Evolutionary conservation across 2,797 vertebrate species (phyloP), one percentile per base, ranked within the genome.

Genomic region (Fringilla coelebs): DNA sequence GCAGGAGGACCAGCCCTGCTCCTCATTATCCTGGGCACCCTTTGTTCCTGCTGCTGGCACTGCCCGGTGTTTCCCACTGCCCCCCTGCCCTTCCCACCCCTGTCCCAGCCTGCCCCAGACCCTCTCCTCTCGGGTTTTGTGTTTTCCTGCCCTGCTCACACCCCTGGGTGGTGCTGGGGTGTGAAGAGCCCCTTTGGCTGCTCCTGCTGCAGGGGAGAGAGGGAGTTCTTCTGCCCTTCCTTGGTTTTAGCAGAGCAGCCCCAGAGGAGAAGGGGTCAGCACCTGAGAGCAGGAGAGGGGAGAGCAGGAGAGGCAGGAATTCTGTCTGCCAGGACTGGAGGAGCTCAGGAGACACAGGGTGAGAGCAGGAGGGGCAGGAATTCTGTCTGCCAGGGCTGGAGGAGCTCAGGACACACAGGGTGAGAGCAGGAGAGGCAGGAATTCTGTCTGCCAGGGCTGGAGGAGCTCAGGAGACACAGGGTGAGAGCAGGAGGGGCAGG

Each of bases 211-310:
- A 8, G 6, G 17, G 4, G 28, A 57, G 46, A 10, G 4, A 57
- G 46, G 9, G 4, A 17, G 14, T 63, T 72, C 54, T 55, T 29
- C 73, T 49, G 20, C 17, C 31, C 43, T 19, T 32, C 46, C 32
- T 2, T 5, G 36, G 4, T n/a, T 28, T 70, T 4, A 20, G 15
- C 0, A 0, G 7, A 7, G 7, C 6, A 52, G 28, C 8, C 61
- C 18, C 28, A 16, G 32, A 29, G 36, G 21, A 29, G 57, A 57
- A 25, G 10, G 24, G 34, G 66, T 7, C 25, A 18, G 3, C 41
- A 3, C 1, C 10, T 4, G 26, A 2, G 38, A 51, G 62, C 28
- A 66, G 58, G 46, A 46, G 24, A 49, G 24, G 34, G 49, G 32
- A 38, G 38, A 38, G 38, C 38, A 38, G 11, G 38, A 38, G 38